Evolutionary conservation across 1,140 invertebrate species (phyloP).

Genomic region (Eubasilissa regina): DNA sequence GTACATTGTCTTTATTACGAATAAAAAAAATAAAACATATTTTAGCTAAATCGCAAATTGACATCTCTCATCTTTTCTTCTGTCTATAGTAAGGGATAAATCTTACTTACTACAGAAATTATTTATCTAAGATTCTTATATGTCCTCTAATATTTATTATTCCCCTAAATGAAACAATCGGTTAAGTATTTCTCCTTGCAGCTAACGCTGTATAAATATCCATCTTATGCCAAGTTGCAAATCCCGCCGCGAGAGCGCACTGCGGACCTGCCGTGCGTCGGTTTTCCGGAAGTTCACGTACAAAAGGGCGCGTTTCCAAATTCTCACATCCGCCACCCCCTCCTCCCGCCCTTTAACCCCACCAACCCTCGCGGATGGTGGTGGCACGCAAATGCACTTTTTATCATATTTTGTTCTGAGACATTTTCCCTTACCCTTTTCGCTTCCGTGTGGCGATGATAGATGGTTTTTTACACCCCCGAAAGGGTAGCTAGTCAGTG

Average conservation of each 20-base stretch:
- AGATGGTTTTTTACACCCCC: slow-evolving; percentile 58
- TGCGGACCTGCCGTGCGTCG: slow-evolving; percentile 34
- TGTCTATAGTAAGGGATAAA: too few relatives aligned
- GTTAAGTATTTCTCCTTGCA: too few relatives aligned
- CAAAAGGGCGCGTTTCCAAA: slow-evolving; percentile 45
- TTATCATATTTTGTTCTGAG: slow-evolving; percentile 61
- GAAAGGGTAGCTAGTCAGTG: slow-evolving; percentile 37
- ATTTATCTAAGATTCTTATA: too few relatives aligned
- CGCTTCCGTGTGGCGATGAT: slow-evolving; percentile 57
- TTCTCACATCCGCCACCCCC: slow-evolving; percentile 40
- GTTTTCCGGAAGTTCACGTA: slow-evolving; percentile 53
- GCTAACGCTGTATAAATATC: too few relatives aligned
- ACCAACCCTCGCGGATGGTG: not conserved
- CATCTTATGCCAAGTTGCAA: not conserved
- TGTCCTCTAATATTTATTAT: too few relatives aligned
- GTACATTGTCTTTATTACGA: too few relatives aligned
- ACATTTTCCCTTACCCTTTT: slow-evolving; percentile 58
- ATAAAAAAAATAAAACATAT: too few relatives aligned
- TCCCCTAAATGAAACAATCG: too few relatives aligned
- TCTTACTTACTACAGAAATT: too few relatives aligned
- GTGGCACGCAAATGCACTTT: slow-evolving; percentile 57
- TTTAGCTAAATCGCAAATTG: too few relatives aligned
- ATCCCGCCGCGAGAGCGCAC: not conserved
- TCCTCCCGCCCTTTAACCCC: slow-evolving; percentile 12
- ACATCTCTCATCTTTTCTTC: too few relatives aligned